These are phyloP conservation scores for Tortricodes alternella DNA, from an alignment of 2,888 invertebrate genomes.

Conservation along the genomic window DNA sequence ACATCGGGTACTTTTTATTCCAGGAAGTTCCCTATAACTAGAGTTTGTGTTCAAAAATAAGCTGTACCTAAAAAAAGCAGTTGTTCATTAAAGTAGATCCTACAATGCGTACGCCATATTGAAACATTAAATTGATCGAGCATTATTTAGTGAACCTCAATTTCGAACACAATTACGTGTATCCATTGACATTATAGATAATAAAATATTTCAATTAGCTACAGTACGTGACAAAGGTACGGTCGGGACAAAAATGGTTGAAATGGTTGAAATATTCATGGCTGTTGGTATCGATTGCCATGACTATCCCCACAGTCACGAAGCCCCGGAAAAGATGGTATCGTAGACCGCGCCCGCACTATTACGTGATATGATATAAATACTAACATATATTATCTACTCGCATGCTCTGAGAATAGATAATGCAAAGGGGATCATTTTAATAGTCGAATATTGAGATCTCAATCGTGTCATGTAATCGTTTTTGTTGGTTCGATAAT, in stretches of 20 bases:
- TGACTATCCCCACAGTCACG: conserved; percentile 30
- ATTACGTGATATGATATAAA: conserved; percentile 57
- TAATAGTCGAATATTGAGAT: conserved; percentile 30
- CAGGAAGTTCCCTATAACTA: too few species aligned
- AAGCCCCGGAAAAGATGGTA: conserved; percentile 76
- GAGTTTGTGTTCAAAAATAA: too few species aligned
- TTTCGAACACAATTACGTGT: conserved; percentile 41
- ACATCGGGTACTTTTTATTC: too few species aligned
- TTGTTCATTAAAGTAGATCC: too few species aligned
- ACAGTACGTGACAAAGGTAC: conserved; percentile 54
- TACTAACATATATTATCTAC: conserved; percentile 54
- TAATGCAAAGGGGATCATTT: conserved; percentile 40
- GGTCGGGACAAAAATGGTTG: conserved; percentile 59
- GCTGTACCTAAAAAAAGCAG: too few species aligned
- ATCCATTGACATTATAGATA: conserved; percentile 44
- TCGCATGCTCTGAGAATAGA: conserved; percentile 50
- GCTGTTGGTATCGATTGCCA: conserved; percentile 60
- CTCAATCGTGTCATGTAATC: conserved; percentile 14
- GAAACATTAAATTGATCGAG: background rate
- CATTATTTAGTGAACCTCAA: conserved; percentile 28
- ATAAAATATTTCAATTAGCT: conserved; percentile 72
- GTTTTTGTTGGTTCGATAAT: background rate
- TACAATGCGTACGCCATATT: too few species aligned
- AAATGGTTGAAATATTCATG: conserved; percentile 77
- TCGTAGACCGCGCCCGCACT: conserved; percentile 68